Percentiles rank a stretch among this genome's conserved stretches.
Conservation (phyloP, 2,797 vertebrate genomes). For the Anguilla obscura region DNA sequence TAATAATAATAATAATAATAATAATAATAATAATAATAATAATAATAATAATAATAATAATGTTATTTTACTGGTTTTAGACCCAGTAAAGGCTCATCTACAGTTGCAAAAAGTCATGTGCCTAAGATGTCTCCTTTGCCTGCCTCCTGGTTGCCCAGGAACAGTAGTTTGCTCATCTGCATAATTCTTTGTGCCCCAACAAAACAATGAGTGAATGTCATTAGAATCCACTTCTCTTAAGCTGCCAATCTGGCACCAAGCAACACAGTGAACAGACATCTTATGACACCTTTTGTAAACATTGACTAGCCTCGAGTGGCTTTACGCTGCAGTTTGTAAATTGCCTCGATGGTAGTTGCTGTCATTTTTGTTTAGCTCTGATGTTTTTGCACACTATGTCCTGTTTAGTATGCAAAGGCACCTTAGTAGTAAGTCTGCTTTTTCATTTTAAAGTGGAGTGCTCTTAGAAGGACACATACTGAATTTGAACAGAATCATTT, state of each 20-base stretch:
- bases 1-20: too few species aligned
- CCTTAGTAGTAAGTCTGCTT: not conserved
- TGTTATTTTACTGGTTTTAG: too few species aligned
- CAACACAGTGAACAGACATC: not conserved
- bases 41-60: too few species aligned
- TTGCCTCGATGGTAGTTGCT: not conserved
- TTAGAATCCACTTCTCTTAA: slow-evolving; percentile 12
- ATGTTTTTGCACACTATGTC: not conserved
- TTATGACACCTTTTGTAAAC: slow-evolving; percentile 23
- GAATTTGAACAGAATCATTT: not conserved
- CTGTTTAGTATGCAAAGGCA: not conserved
- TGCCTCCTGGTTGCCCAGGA: not conserved
- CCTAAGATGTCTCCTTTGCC: not conserved
- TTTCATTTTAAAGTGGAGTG: not conserved
- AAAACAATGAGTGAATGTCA: slow-evolving; percentile 7
- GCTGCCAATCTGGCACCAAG: not conserved
- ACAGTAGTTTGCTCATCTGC: slow-evolving; percentile 8
- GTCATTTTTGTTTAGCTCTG: not conserved
- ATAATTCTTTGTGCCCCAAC: not conserved
- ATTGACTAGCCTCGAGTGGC: slow-evolving; percentile 21
- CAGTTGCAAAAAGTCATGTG: not conserved
- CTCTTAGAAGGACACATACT: not conserved
- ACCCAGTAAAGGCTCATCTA: not conserved
- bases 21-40: too few species aligned
- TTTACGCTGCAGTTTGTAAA: not conserved